Evolutionary conservation across 2,888 invertebrate genomes (phyloP).

Genomic region (Strigamia crassipes): DNA sequence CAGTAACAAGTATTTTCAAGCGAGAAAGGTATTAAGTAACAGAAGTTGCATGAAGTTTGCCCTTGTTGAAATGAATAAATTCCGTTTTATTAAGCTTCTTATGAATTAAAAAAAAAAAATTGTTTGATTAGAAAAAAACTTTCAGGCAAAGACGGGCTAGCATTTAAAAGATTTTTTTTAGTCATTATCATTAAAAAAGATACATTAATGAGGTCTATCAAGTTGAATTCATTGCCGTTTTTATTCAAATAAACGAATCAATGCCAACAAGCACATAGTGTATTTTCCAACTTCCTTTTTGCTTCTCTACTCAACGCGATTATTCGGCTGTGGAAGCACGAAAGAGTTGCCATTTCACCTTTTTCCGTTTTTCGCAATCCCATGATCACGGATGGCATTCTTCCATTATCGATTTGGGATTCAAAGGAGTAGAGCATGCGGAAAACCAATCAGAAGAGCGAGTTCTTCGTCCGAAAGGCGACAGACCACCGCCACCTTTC

Average conservation of each 20-base stretch:
- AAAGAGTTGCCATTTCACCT: slow-evolving; percentile 25
- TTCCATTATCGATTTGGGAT: slow-evolving; percentile 40
- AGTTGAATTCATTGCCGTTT: background rate
- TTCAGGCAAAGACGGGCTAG: background rate
- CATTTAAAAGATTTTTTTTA: background rate
- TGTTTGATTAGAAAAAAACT: background rate
- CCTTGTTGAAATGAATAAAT: background rate
- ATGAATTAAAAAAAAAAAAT: background rate
- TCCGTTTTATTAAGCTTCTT: slow-evolving; percentile 28
- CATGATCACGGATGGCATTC: slow-evolving; percentile 7
- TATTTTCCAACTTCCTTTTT: background rate
- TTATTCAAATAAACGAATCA: background rate
- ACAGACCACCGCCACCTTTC: slow-evolving; percentile 9
- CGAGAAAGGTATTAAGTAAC: slow-evolving; percentile 15
- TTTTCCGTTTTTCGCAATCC: slow-evolving; percentile 12
- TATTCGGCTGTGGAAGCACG: background rate
- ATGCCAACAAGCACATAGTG: background rate
- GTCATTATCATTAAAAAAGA: background rate
- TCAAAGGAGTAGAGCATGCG: slow-evolving; percentile 38
- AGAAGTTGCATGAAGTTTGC: background rate
- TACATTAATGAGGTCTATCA: background rate
- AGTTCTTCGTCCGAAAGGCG: slow-evolving; percentile 27
- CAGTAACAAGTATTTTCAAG: background rate
- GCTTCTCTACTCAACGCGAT: background rate
- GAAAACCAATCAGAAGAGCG: slow-evolving; percentile 27